Conservation (phyloP, 2,797 vertebrate genomes). For the Schizothorax lantsangensis region DNA sequence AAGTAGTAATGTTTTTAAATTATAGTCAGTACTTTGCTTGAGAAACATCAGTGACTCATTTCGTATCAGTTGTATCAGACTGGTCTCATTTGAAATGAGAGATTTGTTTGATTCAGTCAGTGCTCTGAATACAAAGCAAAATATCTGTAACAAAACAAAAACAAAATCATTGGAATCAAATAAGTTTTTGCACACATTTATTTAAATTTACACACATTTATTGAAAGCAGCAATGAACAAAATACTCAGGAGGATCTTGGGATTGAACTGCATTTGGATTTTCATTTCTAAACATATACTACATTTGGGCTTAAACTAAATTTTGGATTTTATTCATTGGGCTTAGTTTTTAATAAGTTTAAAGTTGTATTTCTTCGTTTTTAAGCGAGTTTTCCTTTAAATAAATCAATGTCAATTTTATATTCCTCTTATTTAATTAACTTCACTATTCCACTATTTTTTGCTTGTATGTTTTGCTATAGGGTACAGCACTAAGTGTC, state of each 20-base stretch:
- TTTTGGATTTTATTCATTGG: not conserved
- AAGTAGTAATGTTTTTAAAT: not conserved
- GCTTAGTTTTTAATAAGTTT: not conserved
- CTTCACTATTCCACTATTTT: no score
- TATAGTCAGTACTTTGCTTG: not conserved
- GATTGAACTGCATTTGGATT: not conserved
- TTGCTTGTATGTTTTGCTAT: no score
- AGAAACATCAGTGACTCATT: not conserved
- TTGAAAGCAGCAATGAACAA: not conserved
- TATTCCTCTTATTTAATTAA: no score
- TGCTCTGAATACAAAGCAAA: not conserved
- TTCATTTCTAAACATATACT: not conserved
- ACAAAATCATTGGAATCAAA: not conserved
- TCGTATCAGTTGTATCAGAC: constrained; percentile 1
- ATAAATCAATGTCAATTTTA: not conserved
- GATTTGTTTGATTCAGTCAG: not conserved
- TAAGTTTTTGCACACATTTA: not conserved
- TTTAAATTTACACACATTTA: not conserved
- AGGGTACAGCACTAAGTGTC: no score
- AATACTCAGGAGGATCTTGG: not conserved
- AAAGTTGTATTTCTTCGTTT: not conserved
- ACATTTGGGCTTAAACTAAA: not conserved
- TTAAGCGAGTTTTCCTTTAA: not conserved
- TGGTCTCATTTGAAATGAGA: constrained; percentile 22
- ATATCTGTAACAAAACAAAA: not conserved